Conservation (phyloP, 2,797 vertebrate genomes). For the Bryconaethiops microstoma region DNA sequence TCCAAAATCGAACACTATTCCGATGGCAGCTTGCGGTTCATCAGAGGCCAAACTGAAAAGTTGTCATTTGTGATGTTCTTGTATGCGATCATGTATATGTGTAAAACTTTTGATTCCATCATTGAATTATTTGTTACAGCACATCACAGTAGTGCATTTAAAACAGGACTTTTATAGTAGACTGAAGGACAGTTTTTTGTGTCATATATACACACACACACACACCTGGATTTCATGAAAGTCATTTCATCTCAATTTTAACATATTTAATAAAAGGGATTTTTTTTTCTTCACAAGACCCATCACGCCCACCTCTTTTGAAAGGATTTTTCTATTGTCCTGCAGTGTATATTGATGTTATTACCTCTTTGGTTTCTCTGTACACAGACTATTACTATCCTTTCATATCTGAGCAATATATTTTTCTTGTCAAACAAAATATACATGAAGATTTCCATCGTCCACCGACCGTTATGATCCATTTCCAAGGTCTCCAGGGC, state of each 20-base stretch:
- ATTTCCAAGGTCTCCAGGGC: background rate
- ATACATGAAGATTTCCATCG: slow-evolving; percentile 63
- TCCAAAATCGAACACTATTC: slow-evolving; percentile 45
- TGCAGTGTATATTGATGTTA: slow-evolving; percentile 43
- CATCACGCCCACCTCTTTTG: slow-evolving; percentile 31
- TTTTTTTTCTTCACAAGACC: slow-evolving; percentile 30
- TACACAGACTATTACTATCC: slow-evolving; percentile 52
- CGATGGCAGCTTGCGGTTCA: slow-evolving; percentile 52
- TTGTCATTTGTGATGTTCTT: slow-evolving; percentile 35
- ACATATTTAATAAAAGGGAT: slow-evolving; percentile 56
- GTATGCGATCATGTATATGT: slow-evolving; percentile 33
- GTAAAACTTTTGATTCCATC: slow-evolving; percentile 28
- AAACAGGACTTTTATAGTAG: background rate
- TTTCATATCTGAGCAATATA: slow-evolving; percentile 67
- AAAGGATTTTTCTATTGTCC: slow-evolving; percentile 15
- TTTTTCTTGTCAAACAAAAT: slow-evolving; percentile 62
- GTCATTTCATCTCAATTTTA: slow-evolving; percentile 54
- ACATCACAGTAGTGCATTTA: background rate
- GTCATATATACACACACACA: slow-evolving; percentile 60
- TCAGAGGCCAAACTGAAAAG: slow-evolving; percentile 56
- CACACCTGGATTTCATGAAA: slow-evolving; percentile 59
- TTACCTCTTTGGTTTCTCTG: slow-evolving; percentile 49
- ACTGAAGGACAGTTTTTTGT: slow-evolving; percentile 56
- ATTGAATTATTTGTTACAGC: slow-evolving; percentile 16
- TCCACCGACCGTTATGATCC: slow-evolving; percentile 32